phyloP scores from a whole-genome alignment of 2,797 vertebrate species.

The Vireo griseus region DNA sequence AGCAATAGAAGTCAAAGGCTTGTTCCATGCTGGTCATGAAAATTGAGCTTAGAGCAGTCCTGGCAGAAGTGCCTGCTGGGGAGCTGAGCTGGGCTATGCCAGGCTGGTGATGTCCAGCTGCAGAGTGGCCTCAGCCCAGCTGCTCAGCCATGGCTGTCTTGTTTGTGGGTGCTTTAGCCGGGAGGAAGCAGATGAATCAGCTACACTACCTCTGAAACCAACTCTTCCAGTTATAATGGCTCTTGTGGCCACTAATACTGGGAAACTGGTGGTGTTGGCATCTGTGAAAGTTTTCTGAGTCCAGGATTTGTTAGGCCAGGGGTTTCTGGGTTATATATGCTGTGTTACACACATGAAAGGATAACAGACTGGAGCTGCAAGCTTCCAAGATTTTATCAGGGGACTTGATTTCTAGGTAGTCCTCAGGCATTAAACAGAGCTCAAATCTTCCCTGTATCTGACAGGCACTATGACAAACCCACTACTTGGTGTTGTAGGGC shows the following conservation, averaged over 20 bases:
- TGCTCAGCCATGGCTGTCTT: not conserved
- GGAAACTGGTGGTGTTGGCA: not conserved
- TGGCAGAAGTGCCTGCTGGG: not conserved
- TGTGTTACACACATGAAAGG: not conserved
- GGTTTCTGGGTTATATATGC: rapidly evolving
- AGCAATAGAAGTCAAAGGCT: not conserved
- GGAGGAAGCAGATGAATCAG: not conserved
- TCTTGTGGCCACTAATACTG: not conserved
- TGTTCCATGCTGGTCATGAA: not conserved
- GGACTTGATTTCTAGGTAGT: not conserved
- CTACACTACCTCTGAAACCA: not conserved
- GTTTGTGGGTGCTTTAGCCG: not conserved
- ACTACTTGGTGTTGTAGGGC: not conserved
- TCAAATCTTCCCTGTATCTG: not conserved
- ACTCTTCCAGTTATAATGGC: not conserved
- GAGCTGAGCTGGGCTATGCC: not conserved
- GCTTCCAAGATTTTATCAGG: not conserved
- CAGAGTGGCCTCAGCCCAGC: not conserved
- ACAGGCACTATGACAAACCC: not conserved
- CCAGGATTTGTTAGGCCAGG: not conserved
- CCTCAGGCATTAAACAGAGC: not conserved
- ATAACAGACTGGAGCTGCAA: not conserved
- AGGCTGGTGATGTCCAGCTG: not conserved
- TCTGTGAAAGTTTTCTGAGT: not conserved
- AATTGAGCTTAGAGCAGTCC: not conserved